Evolutionary conservation across 2,113 vertebrate genomes (phyloP).

Genomic region (Agapornis roseicollis): DNA sequence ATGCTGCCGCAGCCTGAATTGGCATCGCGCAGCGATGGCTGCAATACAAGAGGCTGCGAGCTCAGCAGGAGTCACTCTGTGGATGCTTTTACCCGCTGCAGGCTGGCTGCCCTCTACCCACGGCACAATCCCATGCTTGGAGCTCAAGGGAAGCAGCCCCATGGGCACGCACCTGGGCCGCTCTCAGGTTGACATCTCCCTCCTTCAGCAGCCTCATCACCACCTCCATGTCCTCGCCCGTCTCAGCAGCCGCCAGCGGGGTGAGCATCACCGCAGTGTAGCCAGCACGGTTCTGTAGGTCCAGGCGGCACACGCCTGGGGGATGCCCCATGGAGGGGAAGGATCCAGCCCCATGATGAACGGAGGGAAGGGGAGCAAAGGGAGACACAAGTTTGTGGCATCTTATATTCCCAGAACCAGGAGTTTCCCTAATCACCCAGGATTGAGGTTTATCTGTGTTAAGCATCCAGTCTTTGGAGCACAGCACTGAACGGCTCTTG

Average conservation of each 20-base stretch:
- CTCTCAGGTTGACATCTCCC: conserved; percentile 88
- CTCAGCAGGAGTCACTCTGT: not conserved
- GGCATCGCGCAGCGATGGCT: accelerated
- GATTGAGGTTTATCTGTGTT: not conserved
- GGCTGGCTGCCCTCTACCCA: no score
- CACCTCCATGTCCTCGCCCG: conserved; percentile 89
- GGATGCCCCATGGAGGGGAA: accelerated
- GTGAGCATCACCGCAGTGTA: conserved; percentile 96
- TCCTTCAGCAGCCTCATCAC: conserved; percentile 86
- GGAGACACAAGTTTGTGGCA: not conserved
- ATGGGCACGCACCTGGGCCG: conserved; percentile 83
- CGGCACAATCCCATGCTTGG: accelerated
- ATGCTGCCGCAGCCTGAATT: not conserved
- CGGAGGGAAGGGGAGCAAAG: not conserved
- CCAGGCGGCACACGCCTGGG: conserved; percentile 79
- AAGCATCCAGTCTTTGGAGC: not conserved
- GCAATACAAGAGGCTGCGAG: not conserved
- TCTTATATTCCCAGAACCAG: not conserved
- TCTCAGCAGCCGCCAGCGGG: conserved; percentile 86
- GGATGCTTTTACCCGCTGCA: not conserved
- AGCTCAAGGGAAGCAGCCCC: not conserved
- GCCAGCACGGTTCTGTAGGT: conserved; percentile 92
- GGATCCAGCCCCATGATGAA: not conserved
- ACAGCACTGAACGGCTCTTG: not conserved
- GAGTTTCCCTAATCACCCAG: not conserved